Base-by-base conservation (phyloP, 2,888 invertebrate species). In the Elegia similella region DNA sequence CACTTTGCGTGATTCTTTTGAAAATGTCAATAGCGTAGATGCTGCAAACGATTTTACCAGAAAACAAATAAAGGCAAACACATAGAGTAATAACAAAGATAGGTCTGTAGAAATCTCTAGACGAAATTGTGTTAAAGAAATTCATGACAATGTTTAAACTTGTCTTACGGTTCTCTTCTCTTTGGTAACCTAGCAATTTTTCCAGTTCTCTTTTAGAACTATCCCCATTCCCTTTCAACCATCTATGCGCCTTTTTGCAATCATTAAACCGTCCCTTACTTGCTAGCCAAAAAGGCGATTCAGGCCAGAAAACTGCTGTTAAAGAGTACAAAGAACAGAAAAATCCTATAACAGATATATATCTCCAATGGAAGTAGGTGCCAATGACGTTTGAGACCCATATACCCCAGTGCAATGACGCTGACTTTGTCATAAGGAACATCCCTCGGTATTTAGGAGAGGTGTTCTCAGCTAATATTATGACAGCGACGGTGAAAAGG, bases 21-120 rank as follows among this genome's bases (percentile, higher is more conserved):
- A 68, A 53, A 7, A 70, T 63, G 44, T 67, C 67, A 32, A 70
- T 60, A 17, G 62, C 59, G 38, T 70, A 70, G 13, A 66, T 55
- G 1, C 52, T 61, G 23, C 62, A 63, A n/a, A 63, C 58, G 6
- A 65, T 13, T 55, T 67, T 70, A 23, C 69, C 68, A 10, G 65
- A 64, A n/a, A 62, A 56, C 44, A 61, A 42, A 55, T 63, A 64
- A 16, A 65, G 29, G 7, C 47, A 8, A 1, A 56, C 6, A 30
- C 59, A 10, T 15, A 64, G 44, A 7, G 0, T 47, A 42, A 30
- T 43, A 23, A 53, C 29, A 7, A 54, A 23, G 1, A 65, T 38
- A 3, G 63, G 60, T 23, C 46, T 57, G 16, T 60, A 66, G 48
- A 64, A 66, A n/a, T 30, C 29, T 43, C 56, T 59, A 12, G 48